These are phyloP conservation scores for Geococcyx californianus DNA, from an alignment of 2,113 vertebrate genomes.

Conservation along the genomic window DNA sequence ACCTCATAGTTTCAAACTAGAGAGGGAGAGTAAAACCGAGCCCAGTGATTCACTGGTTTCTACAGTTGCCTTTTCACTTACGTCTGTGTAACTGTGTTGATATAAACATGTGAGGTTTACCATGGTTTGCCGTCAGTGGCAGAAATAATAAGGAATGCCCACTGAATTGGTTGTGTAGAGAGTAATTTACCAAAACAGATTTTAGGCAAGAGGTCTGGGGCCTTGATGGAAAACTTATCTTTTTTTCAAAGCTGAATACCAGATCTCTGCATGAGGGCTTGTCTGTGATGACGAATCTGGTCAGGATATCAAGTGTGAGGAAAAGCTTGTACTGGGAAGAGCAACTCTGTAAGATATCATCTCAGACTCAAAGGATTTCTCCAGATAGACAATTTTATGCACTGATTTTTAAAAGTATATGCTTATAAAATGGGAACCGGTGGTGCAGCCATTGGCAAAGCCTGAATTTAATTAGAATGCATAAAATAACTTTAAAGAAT, in stretches of 20 bases:
- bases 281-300: not conserved
- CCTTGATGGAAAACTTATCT: not conserved
- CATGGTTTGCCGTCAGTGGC: not conserved
- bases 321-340: not conserved
- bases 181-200: not conserved
- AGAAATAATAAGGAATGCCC: not conserved
- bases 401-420: accelerated
- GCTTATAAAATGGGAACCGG: not conserved
- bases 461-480: not conserved
- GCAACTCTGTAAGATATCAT: not conserved
- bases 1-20: not conserved
- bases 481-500: not conserved
- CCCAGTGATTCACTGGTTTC: accelerated
- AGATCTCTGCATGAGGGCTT: not conserved
- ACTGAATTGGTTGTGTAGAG: not conserved
- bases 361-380: not conserved
- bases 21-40: not conserved
- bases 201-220: not conserved
- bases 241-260: not conserved
- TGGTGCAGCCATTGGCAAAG: not conserved
- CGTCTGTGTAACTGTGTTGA: accelerated
- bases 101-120: not conserved
- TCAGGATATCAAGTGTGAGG: not conserved
- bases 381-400: not conserved
- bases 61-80: not conserved